Conservation (phyloP, 92 coral and sea anemone genomes). For the Bergia sp. region DNA sequence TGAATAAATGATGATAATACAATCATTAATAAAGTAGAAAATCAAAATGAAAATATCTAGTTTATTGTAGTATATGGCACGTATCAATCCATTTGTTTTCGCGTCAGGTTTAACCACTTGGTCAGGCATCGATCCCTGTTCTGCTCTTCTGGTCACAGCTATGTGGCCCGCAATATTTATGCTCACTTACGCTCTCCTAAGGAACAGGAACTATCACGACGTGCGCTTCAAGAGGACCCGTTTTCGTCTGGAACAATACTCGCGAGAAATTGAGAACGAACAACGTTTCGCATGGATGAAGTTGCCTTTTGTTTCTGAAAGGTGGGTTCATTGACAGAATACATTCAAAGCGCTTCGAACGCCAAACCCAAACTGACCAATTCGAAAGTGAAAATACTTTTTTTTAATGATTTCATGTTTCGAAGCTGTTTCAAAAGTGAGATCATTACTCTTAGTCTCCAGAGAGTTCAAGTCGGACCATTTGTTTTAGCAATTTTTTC, state of each 20-base stretch:
- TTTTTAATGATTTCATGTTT: too few species aligned
- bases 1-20: too few species aligned
- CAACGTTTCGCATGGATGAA: constrained; percentile 11
- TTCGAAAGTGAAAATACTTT: neutral
- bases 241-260: constrained; percentile 2
- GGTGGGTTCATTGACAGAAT: neutral
- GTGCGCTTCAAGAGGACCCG: neutral
- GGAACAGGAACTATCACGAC: constrained; percentile 50
- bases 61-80: too few species aligned
- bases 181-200: constrained; percentile 64
- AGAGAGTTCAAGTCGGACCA: too few species aligned
- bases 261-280: neutral
- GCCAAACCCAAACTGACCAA: neutral
- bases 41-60: too few species aligned
- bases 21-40: too few species aligned
- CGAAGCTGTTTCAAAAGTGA: too few species aligned
- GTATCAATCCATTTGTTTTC: neutral
- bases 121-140: constrained; percentile 73
- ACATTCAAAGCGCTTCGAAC: neutral
- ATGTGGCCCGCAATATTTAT: constrained; percentile 80
- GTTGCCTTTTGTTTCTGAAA: constrained; percentile 43
- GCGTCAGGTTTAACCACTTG: constrained; percentile 75
- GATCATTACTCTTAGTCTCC: too few species aligned
- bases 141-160: constrained; percentile 64
- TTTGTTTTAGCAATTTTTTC: too few species aligned